phyloP scores from a whole-genome alignment of 2,888 invertebrate genomes.

The Agrotis clavis region DNA sequence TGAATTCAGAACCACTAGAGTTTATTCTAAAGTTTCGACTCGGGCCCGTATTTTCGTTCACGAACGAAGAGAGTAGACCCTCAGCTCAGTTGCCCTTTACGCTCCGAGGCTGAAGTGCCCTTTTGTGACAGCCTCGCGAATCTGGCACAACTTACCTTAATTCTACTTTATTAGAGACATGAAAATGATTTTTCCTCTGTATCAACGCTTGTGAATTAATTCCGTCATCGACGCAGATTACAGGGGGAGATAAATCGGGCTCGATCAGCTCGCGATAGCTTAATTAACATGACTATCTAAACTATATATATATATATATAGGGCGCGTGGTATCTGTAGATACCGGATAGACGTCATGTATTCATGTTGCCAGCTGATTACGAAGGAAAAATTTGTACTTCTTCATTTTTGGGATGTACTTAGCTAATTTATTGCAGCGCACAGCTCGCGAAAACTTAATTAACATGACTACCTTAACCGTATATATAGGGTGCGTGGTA shows the following conservation, averaged over 20 bases:
- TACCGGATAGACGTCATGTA: background rate
- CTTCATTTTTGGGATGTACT: background rate
- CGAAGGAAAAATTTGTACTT: background rate
- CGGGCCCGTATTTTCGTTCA: no score
- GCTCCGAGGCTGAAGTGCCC: no score
- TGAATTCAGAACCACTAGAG: no score
- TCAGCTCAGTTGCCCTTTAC: no score
- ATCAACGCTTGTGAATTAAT: constrained; percentile 62
- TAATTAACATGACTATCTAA: constrained; percentile 71
- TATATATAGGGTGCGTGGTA: constrained; percentile 11
- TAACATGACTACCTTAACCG: background rate
- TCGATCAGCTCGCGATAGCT: constrained; percentile 65
- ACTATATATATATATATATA: constrained; percentile 32
- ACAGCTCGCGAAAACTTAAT: no score
- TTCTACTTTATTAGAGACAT: constrained; percentile 36
- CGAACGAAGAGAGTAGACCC: no score
- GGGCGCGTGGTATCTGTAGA: constrained; percentile 22
- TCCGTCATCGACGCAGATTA: constrained; percentile 67
- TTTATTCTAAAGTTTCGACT: no score
- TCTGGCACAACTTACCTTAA: background rate
- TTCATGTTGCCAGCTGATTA: constrained; percentile 2
- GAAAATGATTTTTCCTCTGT: constrained; percentile 53
- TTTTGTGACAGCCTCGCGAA: no score
- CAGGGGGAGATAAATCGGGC: constrained; percentile 67
- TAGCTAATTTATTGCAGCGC: background rate